A percentile compares a stretch with the other conserved stretches of the same genome.
These are phyloP conservation scores for Sorex araneus DNA, from an alignment of 2,113 vertebrate genomes.

Conservation along the genomic window DNA sequence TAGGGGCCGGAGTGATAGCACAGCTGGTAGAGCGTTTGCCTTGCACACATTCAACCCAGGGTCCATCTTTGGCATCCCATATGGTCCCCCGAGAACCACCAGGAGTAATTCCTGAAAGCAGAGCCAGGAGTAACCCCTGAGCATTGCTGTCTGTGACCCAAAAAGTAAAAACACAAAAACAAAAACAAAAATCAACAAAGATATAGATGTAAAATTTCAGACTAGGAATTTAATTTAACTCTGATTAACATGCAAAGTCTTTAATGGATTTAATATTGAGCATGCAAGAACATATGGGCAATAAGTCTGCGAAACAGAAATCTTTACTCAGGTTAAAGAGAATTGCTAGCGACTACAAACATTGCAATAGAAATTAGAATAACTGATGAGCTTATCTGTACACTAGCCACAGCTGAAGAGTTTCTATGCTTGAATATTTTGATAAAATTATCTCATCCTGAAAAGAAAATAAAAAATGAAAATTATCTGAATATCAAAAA, in stretches of 20 bases:
- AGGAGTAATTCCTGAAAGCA: no score
- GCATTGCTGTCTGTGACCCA: no score
- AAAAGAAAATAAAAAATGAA: background rate
- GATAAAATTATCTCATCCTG: background rate
- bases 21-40: no score
- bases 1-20: no score
- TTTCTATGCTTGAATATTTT: background rate
- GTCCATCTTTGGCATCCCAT: no score
- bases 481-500: background rate
- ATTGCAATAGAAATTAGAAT: constrained; percentile 29
- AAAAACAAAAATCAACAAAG: background rate
- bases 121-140: no score
- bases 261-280: background rate
- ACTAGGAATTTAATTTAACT: background rate
- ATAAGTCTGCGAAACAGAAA: background rate
- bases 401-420: background rate
- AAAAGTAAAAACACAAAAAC: no score
- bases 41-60: no score
- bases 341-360: background rate
- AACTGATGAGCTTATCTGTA: background rate
- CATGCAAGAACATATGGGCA: background rate
- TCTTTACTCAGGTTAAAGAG: background rate
- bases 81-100: no score
- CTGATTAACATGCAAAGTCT: background rate
- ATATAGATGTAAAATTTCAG: background rate